Evolutionary conservation across 2,113 vertebrate genomes (phyloP).

Genomic region (Danio rerio): GRCz12tu NC_133191.1:13554001-13554500

Average conservation of each 20-base stretch:
- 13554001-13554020: conserved; percentile 77
- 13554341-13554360: neutral
- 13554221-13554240: conserved; percentile 61
- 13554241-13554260: conserved; percentile 55
- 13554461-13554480: too few species aligned
- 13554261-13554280: conserved; percentile 26
- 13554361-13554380: conserved; percentile 3
- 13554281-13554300: conserved; percentile 24
- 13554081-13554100: conserved; percentile 66
- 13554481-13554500: too few species aligned
- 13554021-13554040: conserved; percentile 72
- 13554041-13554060: conserved; percentile 61
- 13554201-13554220: conserved; percentile 71
- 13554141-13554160: conserved; percentile 54
- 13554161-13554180: neutral
- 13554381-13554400: neutral
- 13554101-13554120: conserved; percentile 72
- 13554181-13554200: conserved; percentile 48
- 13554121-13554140: conserved; percentile 68
- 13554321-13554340: neutral
- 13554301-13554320: conserved; percentile 16
- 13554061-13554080: conserved; percentile 40
- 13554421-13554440: neutral
- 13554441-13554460: neutral
- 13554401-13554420: neutral